Conservation (phyloP, 2,113 vertebrate species). For the Pardalotus punctatus region DNA sequence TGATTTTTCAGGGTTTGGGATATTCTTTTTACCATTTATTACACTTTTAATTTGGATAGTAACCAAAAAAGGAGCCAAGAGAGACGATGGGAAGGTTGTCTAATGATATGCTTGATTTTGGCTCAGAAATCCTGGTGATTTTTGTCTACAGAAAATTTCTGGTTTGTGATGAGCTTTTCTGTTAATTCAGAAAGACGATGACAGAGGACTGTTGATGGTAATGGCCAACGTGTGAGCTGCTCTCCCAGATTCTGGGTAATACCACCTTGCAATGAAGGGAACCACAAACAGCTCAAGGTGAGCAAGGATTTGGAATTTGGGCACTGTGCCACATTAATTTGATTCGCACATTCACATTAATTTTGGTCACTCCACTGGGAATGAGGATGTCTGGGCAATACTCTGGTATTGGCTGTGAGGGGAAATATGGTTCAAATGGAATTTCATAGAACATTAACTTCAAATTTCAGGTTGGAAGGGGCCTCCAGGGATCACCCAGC, state of each 20-base stretch:
- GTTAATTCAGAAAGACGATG: neutral
- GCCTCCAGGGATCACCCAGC: neutral
- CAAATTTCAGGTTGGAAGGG: neutral
- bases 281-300: neutral
- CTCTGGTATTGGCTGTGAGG: neutral
- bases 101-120: neutral
- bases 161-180: neutral
- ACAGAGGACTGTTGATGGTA: neutral
- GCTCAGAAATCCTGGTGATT: neutral
- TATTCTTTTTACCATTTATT: neutral
- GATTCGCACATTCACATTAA: too few relatives aligned
- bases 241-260: neutral
- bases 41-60: neutral
- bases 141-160: neutral
- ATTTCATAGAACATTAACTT: neutral
- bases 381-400: neutral
- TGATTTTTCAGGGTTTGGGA: neutral
- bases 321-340: neutral
- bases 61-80: neutral
- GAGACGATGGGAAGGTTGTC: too few relatives aligned
- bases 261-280: neutral
- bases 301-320: neutral
- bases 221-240: fast-evolving
- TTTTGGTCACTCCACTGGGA: neutral
- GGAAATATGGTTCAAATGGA: neutral